Base-by-base conservation (phyloP, 2,888 invertebrate genomes). In the Xestoiulus laeticollis region DNA sequence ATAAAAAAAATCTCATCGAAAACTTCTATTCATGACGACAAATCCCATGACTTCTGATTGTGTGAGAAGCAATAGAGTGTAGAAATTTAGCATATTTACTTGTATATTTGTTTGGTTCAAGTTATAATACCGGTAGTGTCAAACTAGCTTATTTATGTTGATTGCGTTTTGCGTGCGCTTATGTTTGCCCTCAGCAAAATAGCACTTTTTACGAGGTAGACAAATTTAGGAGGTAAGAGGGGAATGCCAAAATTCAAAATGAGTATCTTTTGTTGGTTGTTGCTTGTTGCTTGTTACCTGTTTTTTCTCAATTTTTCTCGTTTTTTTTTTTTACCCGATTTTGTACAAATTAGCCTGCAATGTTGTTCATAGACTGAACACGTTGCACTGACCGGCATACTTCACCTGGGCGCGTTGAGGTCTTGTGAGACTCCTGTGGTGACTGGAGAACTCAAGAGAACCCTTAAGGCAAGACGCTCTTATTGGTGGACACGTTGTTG, bases 351-450 rank as follows among this genome's bases (percentile, higher is more conserved):
- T 53, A 53, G 53, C 53, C 16, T 53, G 53, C 53, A 53, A 14
- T 44, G 44, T 59, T 59, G n/a, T 59, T 59, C 22, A n/a, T 22
- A 22, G n/a, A 16, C 22, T 22, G 10, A 59, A 22, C 59, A 22
- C 22, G 22, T 59, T 59, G 53, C 16, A 19, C 59, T 59, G 59
- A 4, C 59, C 59, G 10, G 59, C 59, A 59, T 59, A 59, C 59
- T 59, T 59, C 59, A 59, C 59, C n/a, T 59, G 59, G 59, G 59
- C 59, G 53, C 53, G 53, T 53, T 53, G 53, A 53, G 53, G 53
- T 22, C 22, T 59, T 59, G 59, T 22, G 59, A 59, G 59, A 22
- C n/a, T 59, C 59, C 59, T 59, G 59, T 59, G 59, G 59, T 22
- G 59, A 59, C 53, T 53, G 53, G 53, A 53, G 53, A 53, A 19